phyloP scores from a whole-genome alignment of 1,140 invertebrate species.

The Euwallacea similis region DNA sequence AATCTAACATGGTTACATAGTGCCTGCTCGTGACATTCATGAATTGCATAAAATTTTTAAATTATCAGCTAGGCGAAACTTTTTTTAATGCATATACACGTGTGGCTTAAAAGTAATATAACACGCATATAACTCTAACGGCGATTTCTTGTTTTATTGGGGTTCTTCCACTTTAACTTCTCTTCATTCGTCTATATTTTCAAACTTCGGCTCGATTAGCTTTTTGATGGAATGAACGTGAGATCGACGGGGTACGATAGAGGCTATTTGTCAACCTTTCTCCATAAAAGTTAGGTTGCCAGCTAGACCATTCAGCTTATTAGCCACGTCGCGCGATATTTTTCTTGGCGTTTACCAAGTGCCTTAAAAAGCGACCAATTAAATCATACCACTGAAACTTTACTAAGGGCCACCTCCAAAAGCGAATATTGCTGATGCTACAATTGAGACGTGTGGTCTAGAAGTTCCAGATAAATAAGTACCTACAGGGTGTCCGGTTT shows the following conservation, averaged over 20 bases:
- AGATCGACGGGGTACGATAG: too few species aligned
- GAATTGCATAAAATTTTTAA: constrained; percentile 8
- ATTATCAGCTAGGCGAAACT: neutral
- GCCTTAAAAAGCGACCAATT: constrained; percentile 21
- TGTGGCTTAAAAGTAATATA: constrained; percentile 23
- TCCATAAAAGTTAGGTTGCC: constrained; percentile 23
- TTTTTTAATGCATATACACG: too few species aligned
- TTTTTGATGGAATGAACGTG: too few species aligned
- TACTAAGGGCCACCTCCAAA: too few species aligned
- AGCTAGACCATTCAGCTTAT: constrained; percentile 24
- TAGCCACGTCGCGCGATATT: constrained; percentile 24
- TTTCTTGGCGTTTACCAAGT: constrained; percentile 29
- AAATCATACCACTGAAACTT: neutral
- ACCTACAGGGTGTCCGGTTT: too few species aligned
- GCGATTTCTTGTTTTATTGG: too few species aligned
- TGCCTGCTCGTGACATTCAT: constrained; percentile 8
- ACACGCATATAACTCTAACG: constrained; percentile 23
- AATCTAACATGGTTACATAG: constrained; percentile 5
- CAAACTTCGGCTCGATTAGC: too few species aligned
- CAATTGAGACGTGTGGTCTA: too few species aligned
- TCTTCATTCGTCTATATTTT: too few species aligned
- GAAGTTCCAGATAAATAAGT: too few species aligned
- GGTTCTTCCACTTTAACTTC: too few species aligned
- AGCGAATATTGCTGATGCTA: too few species aligned
- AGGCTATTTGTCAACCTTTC: neutral